Evolutionary conservation across 2,888 invertebrate species (phyloP).

Genomic region (Sipha maydis): DNA sequence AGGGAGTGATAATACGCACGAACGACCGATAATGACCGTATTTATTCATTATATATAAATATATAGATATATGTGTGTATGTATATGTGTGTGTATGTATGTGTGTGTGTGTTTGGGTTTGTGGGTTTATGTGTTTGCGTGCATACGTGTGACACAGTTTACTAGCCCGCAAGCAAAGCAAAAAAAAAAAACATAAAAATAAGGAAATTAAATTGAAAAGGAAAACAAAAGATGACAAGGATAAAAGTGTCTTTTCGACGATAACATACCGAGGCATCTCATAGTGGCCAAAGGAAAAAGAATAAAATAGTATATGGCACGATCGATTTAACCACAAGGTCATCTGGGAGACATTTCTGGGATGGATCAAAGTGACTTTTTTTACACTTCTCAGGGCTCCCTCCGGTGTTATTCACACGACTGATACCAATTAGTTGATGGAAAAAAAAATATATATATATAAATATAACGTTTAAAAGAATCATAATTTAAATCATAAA

Average conservation of each 20-base stretch:
- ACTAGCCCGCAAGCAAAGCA: constrained; percentile 10
- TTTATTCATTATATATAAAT: constrained; percentile 46
- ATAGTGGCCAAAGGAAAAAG: background rate
- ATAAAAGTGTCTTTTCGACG: constrained; percentile 1
- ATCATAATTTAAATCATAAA: background rate
- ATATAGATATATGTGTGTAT: too few relatives aligned
- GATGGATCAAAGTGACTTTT: constrained; percentile 33
- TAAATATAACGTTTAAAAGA: background rate
- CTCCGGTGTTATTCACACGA: constrained; percentile 22
- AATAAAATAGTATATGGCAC: background rate
- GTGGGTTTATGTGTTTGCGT: background rate
- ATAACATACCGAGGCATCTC: background rate
- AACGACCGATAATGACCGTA: constrained; percentile 46
- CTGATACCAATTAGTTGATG: constrained; percentile 40
- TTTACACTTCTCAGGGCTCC: constrained; percentile 19
- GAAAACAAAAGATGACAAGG: background rate
- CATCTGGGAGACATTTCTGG: background rate
- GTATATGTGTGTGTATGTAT: too few relatives aligned
- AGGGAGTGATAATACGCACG: constrained; percentile 50
- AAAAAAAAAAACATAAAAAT: background rate
- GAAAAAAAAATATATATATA: background rate
- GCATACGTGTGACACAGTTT: background rate
- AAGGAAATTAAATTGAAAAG: background rate
- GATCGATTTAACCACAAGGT: constrained; percentile 37
- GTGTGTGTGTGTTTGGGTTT: too few relatives aligned